Percentiles rank a stretch among this genome's conserved stretches.
These are phyloP conservation scores for Callaeas wilsoni DNA, from an alignment of 2,113 vertebrate genomes.

Conservation along the genomic window DNA sequence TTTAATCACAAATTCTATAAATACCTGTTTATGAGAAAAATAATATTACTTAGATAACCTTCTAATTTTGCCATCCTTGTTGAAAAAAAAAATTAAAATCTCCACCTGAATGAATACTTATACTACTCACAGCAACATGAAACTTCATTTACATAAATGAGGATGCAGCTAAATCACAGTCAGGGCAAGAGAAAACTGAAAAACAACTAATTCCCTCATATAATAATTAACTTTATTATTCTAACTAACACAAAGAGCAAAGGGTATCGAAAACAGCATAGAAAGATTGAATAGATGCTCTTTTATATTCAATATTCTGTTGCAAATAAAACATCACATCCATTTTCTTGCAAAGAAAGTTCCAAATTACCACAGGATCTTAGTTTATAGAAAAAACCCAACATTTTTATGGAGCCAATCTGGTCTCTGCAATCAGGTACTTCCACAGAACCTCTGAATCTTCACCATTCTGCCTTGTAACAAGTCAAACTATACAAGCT, in stretches of 20 bases:
- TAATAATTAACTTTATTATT: neutral
- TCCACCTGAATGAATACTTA: neutral
- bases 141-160: neutral
- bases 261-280: neutral
- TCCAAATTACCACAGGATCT: neutral
- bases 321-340: neutral
- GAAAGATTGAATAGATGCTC: neutral
- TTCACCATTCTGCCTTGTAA: neutral
- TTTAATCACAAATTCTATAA: neutral
- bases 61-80: neutral
- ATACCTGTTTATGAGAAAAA: neutral
- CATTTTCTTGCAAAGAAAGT: neutral
- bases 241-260: neutral
- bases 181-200: neutral
- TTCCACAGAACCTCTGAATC: neutral
- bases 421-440: neutral
- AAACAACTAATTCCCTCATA: neutral
- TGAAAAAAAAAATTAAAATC: neutral
- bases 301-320: neutral
- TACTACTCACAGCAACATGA: neutral
- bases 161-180: neutral
- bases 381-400: neutral
- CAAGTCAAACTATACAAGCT: neutral
- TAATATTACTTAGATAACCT: neutral
- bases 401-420: neutral